Conservation (phyloP, 23 tunicate species). For the Ascidia mentula region DNA sequence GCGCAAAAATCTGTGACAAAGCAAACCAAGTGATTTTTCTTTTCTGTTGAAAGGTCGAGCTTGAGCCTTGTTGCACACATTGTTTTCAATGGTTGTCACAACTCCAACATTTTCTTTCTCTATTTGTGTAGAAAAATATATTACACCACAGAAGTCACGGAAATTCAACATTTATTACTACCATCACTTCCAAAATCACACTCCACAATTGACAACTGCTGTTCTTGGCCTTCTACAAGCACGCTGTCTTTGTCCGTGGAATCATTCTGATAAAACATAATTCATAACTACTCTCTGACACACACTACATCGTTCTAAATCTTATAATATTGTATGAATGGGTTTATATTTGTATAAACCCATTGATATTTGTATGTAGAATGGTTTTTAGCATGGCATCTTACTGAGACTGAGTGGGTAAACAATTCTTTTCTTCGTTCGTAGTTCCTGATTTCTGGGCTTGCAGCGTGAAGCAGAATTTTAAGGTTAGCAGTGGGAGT, state of each 20-base stretch:
- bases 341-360: background rate
- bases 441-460: conserved; percentile 64
- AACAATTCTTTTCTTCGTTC: conserved; percentile 59
- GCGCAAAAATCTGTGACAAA: conserved; percentile 50
- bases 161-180: background rate
- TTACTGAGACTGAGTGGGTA: no score
- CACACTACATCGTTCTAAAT: background rate
- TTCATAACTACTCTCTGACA: background rate
- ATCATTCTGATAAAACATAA: background rate
- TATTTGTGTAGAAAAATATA: background rate
- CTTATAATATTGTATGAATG: background rate
- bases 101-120: background rate
- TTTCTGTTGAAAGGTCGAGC: conserved; percentile 33
- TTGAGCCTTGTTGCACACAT: background rate
- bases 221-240: background rate
- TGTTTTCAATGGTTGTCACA: background rate
- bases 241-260: background rate
- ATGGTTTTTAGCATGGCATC: no score
- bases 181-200: background rate
- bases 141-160: background rate
- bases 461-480: conserved; percentile 71
- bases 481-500: conserved; percentile 64
- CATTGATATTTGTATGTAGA: no score
- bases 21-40: conserved; percentile 67
- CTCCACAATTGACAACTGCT: background rate